A percentile compares a stretch with the other conserved stretches of the same genome.
Conservation (phyloP, 2,797 vertebrate genomes). For the Phoxinus dragarum region DNA sequence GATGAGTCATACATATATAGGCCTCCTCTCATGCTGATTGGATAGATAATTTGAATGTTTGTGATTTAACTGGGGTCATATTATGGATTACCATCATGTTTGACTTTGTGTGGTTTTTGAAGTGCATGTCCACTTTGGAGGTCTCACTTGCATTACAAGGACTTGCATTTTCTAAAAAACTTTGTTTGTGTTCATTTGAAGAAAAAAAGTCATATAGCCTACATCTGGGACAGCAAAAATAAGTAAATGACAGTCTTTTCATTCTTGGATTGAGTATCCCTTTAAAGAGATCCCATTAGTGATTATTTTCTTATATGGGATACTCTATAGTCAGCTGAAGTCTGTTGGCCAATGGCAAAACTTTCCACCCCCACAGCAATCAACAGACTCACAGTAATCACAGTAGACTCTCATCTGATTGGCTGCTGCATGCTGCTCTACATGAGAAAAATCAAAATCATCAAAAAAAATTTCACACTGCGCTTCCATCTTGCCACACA, state of each 20-base stretch:
- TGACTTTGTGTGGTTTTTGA: not conserved
- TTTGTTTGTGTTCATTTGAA: not conserved
- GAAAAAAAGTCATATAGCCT: not conserved
- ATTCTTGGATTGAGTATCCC: not conserved
- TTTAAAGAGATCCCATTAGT: not conserved
- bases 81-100: not conserved
- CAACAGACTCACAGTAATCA: conserved; percentile 14
- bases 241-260: not conserved
- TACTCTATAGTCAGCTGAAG: not conserved
- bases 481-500: not conserved
- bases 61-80: not conserved
- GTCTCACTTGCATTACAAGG: not conserved
- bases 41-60: no score
- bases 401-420: not conserved
- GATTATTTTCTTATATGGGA: not conserved
- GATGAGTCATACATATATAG: no score
- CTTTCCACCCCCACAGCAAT: not conserved
- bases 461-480: not conserved
- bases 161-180: not conserved
- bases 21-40: no score
- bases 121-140: not conserved
- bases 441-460: not conserved
- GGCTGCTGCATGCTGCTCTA: not conserved
- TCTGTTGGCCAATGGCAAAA: not conserved
- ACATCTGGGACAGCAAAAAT: not conserved